Conservation (phyloP, 2,113 vertebrate genomes). For the Oophaga pumilio region DNA sequence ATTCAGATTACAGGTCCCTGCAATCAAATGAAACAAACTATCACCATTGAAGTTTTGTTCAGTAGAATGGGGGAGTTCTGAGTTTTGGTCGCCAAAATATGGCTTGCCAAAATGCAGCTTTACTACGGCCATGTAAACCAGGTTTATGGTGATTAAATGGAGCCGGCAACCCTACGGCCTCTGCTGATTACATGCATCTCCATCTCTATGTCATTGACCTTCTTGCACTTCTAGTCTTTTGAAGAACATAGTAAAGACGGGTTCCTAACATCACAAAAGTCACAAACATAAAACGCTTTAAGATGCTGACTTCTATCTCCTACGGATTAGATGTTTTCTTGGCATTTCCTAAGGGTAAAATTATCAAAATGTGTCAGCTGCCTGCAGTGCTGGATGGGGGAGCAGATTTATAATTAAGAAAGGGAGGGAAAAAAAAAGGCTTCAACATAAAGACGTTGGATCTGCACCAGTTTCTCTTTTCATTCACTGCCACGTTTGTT, state of each 20-base stretch:
- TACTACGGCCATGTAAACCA: not conserved
- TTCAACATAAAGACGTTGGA: slow-evolving; percentile 1
- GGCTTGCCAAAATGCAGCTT: no score
- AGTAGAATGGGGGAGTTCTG: no score
- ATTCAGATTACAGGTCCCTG: no score
- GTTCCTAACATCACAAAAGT: not conserved
- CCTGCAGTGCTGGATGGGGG: not conserved
- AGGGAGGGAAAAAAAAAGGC: not conserved
- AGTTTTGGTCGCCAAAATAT: no score
- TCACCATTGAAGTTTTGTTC: no score
- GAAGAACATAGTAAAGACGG: not conserved
- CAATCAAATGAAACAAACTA: no score
- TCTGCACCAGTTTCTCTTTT: slow-evolving; percentile 20
- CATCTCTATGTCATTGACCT: not conserved
- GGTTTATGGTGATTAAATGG: not conserved
- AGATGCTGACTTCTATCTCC: not conserved
- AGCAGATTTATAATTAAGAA: slow-evolving; percentile 36
- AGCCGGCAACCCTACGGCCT: not conserved
- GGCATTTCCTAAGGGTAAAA: slow-evolving; percentile 1
- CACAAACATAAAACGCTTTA: not conserved
- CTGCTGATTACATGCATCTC: not conserved
- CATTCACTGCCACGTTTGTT: not conserved
- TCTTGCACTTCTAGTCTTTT: not conserved
- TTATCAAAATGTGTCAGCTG: slow-evolving; percentile 39
- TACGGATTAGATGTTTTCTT: not conserved